A percentile compares a stretch with the other conserved stretches of the same genome.
phyloP scores from a whole-genome alignment of 2,888 invertebrate genomes.

The Eupithecia vulgata region DNA sequence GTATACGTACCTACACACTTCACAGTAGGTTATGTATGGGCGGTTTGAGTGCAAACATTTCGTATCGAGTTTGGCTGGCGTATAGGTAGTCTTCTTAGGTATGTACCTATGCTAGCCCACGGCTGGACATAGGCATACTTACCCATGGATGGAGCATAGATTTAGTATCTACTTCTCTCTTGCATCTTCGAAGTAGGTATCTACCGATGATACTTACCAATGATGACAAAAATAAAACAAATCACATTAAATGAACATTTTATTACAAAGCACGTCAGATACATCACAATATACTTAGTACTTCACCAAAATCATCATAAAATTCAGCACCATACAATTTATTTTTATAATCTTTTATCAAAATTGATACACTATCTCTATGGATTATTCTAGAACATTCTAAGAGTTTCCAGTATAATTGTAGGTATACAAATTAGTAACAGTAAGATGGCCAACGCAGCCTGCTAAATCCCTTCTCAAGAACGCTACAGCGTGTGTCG shows the following conservation, averaged over 20 bases:
- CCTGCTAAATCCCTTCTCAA: too few species aligned
- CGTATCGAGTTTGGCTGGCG: too few species aligned
- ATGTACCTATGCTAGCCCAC: too few species aligned
- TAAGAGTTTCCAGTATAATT: conserved; percentile 78
- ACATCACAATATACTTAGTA: background rate
- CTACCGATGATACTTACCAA: background rate
- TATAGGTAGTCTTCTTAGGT: too few species aligned
- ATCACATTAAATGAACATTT: background rate
- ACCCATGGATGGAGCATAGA: too few species aligned
- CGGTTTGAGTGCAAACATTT: too few species aligned
- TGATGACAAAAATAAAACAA: background rate
- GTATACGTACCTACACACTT: too few species aligned
- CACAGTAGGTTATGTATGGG: too few species aligned
- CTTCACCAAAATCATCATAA: background rate
- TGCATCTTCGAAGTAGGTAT: too few species aligned
- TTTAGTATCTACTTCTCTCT: too few species aligned
- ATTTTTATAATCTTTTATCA: background rate
- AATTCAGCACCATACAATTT: background rate
- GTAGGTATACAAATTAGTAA: conserved; percentile 74
- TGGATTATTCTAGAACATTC: conserved; percentile 50
- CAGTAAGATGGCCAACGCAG: conserved; percentile 66
- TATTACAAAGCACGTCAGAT: background rate
- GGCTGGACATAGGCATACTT: too few species aligned
- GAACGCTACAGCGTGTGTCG: too few species aligned
- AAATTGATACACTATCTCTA: background rate